These are phyloP conservation scores for Lindbergichthys nudifrons DNA, from an alignment of 2,797 vertebrate genomes.

Conservation along the genomic window DNA sequence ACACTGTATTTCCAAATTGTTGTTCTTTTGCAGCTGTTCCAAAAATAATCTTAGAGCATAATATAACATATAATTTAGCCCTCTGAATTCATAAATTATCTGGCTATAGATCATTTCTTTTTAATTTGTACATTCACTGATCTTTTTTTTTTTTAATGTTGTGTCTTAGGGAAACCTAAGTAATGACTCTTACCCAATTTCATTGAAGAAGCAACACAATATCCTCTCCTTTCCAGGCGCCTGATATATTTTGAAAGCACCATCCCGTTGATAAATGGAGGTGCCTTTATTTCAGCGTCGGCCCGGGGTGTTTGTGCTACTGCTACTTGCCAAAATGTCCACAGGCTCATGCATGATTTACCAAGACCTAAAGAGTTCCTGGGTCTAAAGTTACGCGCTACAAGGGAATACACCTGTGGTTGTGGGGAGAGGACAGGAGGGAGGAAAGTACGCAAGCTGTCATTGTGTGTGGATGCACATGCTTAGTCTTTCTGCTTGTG, in stretches of 20 bases:
- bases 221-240: constrained; percentile 20
- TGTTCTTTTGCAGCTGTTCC: neutral
- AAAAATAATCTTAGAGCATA: neutral
- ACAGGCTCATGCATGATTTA: constrained; percentile 83
- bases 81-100: neutral
- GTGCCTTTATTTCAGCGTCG: constrained; percentile 58
- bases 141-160: constrained; percentile 6
- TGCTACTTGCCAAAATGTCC: constrained; percentile 69
- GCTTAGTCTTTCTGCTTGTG: constrained; percentile 8
- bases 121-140: neutral
- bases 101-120: neutral
- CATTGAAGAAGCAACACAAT: constrained; percentile 19
- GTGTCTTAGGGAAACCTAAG: neutral
- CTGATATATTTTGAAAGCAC: constrained; percentile 39
- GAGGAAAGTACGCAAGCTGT: constrained; percentile 1
- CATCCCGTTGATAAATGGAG: constrained; percentile 47
- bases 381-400: constrained; percentile 72
- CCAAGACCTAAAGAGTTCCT: constrained; percentile 60
- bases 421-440: constrained; percentile 30
- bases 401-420: constrained; percentile 69
- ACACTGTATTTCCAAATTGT: neutral
- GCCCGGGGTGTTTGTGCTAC: constrained; percentile 70
- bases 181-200: constrained; percentile 26
- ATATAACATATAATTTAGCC: neutral
- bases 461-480: constrained; percentile 16